Conservation (phyloP, 2,797 vertebrate genomes). For the Numenius phaeopus region DNA sequence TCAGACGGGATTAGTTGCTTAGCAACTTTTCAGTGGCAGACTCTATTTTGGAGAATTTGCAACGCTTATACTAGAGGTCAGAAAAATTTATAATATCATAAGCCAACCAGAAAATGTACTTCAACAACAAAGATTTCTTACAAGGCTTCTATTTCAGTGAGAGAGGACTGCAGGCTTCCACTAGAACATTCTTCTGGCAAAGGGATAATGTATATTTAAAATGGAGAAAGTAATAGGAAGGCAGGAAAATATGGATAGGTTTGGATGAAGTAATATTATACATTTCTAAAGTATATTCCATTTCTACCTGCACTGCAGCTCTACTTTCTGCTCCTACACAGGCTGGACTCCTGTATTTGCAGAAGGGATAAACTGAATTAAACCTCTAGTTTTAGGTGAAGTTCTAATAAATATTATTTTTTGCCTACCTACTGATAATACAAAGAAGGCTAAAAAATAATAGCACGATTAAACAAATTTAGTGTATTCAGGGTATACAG, state of each 20-base stretch:
- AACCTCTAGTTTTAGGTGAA: not conserved
- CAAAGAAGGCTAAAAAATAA: not conserved
- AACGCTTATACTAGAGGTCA: conserved; percentile 63
- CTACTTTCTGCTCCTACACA: not conserved
- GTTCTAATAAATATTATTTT: not conserved
- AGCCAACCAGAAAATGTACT: conserved; percentile 70
- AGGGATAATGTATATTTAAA: not conserved
- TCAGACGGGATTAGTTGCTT: conserved; percentile 68
- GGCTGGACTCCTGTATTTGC: not conserved
- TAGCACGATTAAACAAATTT: not conserved
- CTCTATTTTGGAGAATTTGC: conserved; percentile 62
- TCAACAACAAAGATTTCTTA: conserved; percentile 64
- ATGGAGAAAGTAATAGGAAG: not conserved
- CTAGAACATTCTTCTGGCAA: conserved; percentile 37
- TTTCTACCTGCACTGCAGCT: not conserved
- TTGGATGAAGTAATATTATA: not conserved
- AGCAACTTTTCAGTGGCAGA: conserved; percentile 66
- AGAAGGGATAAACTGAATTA: not conserved
- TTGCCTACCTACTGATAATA: not conserved
- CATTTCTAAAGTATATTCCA: not conserved
- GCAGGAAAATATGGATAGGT: not conserved
- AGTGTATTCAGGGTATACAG: not conserved
- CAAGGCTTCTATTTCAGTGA: conserved; percentile 43
- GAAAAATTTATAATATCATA: conserved; percentile 61
- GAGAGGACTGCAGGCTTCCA: conserved; percentile 37